These are phyloP conservation scores for Himalopsyche anomala DNA, from an alignment of 2,888 invertebrate species.

Conservation along the genomic window DNA sequence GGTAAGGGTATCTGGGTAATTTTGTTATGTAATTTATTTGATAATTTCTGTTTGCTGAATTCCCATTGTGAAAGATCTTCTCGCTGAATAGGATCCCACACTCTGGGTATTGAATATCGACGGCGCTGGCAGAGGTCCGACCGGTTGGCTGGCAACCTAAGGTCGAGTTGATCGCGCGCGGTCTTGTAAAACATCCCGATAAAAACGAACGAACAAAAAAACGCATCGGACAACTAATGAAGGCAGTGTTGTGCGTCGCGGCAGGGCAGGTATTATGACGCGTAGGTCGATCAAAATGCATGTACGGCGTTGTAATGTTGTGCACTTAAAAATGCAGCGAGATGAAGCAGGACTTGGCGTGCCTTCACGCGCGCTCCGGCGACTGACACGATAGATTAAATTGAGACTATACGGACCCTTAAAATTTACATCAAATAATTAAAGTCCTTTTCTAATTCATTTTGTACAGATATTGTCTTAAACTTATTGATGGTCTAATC, in stretches of 20 bases:
- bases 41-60: background rate
- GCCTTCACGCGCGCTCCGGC: background rate
- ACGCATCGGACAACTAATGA: slow-evolving; percentile 28
- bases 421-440: no score
- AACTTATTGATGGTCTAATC: no score
- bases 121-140: slow-evolving; percentile 3
- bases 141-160: slow-evolving; percentile 19
- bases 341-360: background rate
- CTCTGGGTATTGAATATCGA: slow-evolving; percentile 39
- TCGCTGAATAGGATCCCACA: slow-evolving; percentile 29
- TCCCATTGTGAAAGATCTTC: background rate
- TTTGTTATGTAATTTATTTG: background rate
- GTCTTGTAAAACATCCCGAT: slow-evolving; percentile 36
- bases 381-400: background rate
- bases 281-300: slow-evolving; percentile 40
- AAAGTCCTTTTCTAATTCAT: no score
- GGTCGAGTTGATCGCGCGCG: slow-evolving; percentile 11
- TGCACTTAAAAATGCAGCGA: slow-evolving; percentile 23
- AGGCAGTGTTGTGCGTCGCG: slow-evolving; percentile 37
- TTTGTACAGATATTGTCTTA: no score
- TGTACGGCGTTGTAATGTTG: slow-evolving; percentile 36
- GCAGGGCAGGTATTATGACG: slow-evolving; percentile 42
- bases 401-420: no score
- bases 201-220: slow-evolving; percentile 9
- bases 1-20: background rate